phyloP scores from a whole-genome alignment of 2,888 invertebrate genomes.

The Chromoteleia sp. region DNA sequence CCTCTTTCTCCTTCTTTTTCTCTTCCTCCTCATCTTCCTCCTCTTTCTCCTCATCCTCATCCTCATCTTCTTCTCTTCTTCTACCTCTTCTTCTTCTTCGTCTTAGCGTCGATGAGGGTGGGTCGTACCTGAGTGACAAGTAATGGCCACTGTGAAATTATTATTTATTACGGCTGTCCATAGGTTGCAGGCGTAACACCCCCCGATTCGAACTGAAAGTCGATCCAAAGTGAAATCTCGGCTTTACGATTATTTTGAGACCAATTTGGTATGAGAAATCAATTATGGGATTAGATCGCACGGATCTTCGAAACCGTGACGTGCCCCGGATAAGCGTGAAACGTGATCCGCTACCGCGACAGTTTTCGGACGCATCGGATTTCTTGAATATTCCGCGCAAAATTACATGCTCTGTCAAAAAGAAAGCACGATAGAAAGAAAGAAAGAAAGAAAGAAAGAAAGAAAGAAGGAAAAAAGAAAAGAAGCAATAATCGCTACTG shows the following conservation, averaged over 20 bases:
- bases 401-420: no score
- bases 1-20: neutral
- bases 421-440: no score
- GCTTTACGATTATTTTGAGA: constrained; percentile 34
- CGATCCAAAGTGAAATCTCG: constrained; percentile 27
- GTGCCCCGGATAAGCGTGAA: constrained; percentile 21
- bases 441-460: no score
- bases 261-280: constrained; percentile 50
- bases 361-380: neutral
- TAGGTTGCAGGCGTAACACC: neutral
- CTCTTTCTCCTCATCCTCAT: neutral
- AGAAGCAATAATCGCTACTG: no score
- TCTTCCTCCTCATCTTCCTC: constrained; percentile 1
- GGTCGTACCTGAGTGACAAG: constrained; percentile 75
- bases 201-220: neutral
- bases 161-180: constrained; percentile 78
- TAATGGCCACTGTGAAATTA: constrained; percentile 81
- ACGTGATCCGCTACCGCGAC: constrained; percentile 32
- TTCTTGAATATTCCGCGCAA: neutral
- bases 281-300: constrained; percentile 56
- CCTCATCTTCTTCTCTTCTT: neutral
- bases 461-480: no score
- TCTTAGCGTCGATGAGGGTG: constrained; percentile 40
- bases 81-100: neutral
- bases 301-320: constrained; percentile 32